phyloP scores from a whole-genome alignment of 2,888 invertebrate species.

The Coelogynopora nodosa region DNA sequence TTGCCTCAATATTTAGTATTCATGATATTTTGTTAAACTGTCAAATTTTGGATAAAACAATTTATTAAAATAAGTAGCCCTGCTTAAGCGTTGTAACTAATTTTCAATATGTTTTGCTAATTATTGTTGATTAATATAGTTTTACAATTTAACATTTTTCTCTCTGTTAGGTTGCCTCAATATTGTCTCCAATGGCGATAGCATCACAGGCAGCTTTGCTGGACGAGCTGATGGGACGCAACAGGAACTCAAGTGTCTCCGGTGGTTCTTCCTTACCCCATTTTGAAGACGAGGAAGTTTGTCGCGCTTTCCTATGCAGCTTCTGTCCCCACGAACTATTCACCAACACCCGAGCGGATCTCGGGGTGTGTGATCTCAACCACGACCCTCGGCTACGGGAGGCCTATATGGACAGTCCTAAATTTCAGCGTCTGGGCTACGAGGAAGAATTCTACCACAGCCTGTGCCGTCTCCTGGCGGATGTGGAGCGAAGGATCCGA shows the following conservation, averaged over 20 bases:
- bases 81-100: too few relatives aligned
- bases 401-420: slow-evolving; percentile 64
- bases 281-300: slow-evolving; percentile 69
- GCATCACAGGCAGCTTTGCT: slow-evolving; percentile 84
- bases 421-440: slow-evolving; percentile 78
- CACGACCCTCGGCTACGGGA: slow-evolving; percentile 91
- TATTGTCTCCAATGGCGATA: slow-evolving; percentile 73
- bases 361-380: slow-evolving; percentile 82
- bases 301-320: slow-evolving; percentile 88
- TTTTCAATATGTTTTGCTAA: too few relatives aligned
- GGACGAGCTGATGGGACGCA: slow-evolving; percentile 95
- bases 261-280: slow-evolving; percentile 58
- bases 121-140: too few relatives aligned
- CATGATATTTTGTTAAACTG: too few relatives aligned
- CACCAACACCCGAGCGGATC: slow-evolving; percentile 91
- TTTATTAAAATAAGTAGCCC: too few relatives aligned
- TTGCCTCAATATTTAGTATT: too few relatives aligned
- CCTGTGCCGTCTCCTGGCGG: slow-evolving; percentile 84
- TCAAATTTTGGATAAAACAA: too few relatives aligned
- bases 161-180: too few relatives aligned
- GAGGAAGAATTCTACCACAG: slow-evolving; percentile 91
- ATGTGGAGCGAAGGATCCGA: slow-evolving; percentile 87
- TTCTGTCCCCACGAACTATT: slow-evolving; percentile 98
- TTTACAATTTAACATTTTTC: too few relatives aligned
- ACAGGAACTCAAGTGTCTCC: slow-evolving; percentile 81